Evolutionary conservation across 2,113 vertebrate genomes (phyloP).

Genomic region (Nettapus auritus): DNA sequence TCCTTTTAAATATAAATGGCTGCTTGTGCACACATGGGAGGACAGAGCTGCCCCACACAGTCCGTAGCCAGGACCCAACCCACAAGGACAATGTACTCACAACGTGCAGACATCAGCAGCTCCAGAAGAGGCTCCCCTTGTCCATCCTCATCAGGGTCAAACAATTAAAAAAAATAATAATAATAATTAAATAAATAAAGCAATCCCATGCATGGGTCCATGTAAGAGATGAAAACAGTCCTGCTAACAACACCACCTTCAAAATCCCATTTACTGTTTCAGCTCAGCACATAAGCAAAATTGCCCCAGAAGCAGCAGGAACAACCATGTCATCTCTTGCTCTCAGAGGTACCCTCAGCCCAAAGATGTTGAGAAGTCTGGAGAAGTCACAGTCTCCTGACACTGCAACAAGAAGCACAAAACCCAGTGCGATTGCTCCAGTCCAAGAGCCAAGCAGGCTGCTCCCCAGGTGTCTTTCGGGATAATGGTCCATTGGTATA

Average conservation of each 20-base stretch:
- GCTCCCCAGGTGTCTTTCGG: neutral
- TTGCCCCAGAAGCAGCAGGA: neutral
- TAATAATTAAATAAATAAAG: neutral
- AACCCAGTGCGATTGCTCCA: rapidly evolving
- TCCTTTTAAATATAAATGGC: neutral
- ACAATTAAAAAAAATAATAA: too few species aligned
- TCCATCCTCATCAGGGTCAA: neutral
- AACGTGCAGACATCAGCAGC: neutral
- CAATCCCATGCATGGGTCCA: neutral
- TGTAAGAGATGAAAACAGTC: neutral
- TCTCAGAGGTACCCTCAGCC: neutral
- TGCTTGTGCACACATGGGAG: neutral
- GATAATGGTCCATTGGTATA: neutral
- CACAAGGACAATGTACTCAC: neutral
- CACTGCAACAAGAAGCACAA: neutral
- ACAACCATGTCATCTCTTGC: neutral
- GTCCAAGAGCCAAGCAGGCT: neutral
- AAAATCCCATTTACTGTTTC: neutral
- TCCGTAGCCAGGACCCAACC: neutral
- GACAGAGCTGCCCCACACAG: neutral
- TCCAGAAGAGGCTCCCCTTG: neutral
- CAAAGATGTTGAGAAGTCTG: neutral
- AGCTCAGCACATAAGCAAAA: neutral
- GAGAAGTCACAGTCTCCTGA: neutral
- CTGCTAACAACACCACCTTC: neutral